phyloP scores from a whole-genome alignment of 2,797 vertebrate species.

The Ctenopoma multispine region DNA sequence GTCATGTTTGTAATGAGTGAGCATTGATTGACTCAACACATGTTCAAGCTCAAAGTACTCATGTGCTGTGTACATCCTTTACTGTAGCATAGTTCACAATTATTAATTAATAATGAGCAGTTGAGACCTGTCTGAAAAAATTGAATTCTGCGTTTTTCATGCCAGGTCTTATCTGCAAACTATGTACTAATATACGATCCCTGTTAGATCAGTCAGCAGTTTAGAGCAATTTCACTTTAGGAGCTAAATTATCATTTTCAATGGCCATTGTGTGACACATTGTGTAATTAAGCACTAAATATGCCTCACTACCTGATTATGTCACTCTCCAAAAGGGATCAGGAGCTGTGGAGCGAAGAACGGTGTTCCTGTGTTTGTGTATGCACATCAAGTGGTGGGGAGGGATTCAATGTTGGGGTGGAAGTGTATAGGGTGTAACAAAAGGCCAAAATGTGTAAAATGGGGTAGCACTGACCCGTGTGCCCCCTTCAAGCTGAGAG shows the following conservation, averaged over 20 bases:
- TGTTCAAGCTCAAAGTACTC: conserved; percentile 64
- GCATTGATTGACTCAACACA: conserved; percentile 87
- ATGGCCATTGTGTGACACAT: conserved; percentile 82
- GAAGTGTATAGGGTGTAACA: conserved; percentile 63
- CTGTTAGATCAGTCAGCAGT: conserved; percentile 81
- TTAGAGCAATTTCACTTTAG: conserved; percentile 81
- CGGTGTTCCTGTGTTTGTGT: conserved; percentile 51
- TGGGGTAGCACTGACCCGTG: conserved; percentile 70
- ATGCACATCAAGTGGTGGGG: conserved; percentile 43
- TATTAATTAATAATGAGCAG: conserved; percentile 82
- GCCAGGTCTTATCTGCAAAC: conserved; percentile 78
- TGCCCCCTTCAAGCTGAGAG: conserved; percentile 77
- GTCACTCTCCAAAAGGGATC: conserved; percentile 70
- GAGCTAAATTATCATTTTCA: conserved; percentile 82
- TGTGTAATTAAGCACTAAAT: conserved; percentile 86
- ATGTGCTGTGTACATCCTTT: conserved; percentile 52
- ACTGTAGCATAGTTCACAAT: conserved; percentile 71
- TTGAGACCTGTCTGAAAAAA: conserved; percentile 69
- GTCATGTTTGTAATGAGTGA: conserved; percentile 89
- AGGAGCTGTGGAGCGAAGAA: conserved; percentile 50
- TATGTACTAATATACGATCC: conserved; percentile 73
- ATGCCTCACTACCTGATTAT: conserved; percentile 81
- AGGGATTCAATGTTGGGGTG: conserved; percentile 50
- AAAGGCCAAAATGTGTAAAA: conserved; percentile 70
- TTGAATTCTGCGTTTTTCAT: conserved; percentile 69